Evolutionary conservation across 2,888 invertebrate species (phyloP).

Genomic region (Scelioninae gen. 1): DNA sequence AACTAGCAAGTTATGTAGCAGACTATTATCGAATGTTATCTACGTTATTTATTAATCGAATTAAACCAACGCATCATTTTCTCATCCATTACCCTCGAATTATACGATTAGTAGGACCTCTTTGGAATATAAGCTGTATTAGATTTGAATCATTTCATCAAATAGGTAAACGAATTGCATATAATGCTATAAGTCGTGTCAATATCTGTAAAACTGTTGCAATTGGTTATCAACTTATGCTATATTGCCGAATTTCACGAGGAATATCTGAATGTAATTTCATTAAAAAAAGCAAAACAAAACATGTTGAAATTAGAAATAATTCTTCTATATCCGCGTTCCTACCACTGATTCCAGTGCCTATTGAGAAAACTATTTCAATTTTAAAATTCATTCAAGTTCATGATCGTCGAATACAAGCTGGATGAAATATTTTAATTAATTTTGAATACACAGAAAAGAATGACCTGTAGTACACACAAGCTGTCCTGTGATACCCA

Average conservation of each 20-base stretch:
- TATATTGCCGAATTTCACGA: slow-evolving; percentile 6
- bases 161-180: slow-evolving; percentile 38
- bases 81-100: slow-evolving; percentile 61
- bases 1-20: slow-evolving; percentile 48
- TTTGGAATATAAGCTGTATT: slow-evolving; percentile 51
- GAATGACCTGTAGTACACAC: too few relatives aligned
- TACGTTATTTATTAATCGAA: slow-evolving; percentile 19
- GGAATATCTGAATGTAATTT: neutral
- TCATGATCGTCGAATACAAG: neutral
- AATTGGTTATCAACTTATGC: slow-evolving; percentile 46
- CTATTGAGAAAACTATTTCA: neutral
- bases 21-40: neutral
- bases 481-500: too few relatives aligned
- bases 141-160: slow-evolving; percentile 64
- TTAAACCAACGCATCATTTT: slow-evolving; percentile 68
- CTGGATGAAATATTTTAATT: neutral
- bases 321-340: slow-evolving; percentile 1
- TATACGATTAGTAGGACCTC: slow-evolving; percentile 52
- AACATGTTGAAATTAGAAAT: neutral
- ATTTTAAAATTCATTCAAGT: neutral
- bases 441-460: too few relatives aligned
- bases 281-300: neutral
- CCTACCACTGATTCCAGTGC: slow-evolving; percentile 5
- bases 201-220: slow-evolving; percentile 52
- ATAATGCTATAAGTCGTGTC: slow-evolving; percentile 44